These are phyloP conservation scores for Colossoma macropomum DNA, from an alignment of 2,113 vertebrate genomes.

Conservation along the genomic window DNA sequence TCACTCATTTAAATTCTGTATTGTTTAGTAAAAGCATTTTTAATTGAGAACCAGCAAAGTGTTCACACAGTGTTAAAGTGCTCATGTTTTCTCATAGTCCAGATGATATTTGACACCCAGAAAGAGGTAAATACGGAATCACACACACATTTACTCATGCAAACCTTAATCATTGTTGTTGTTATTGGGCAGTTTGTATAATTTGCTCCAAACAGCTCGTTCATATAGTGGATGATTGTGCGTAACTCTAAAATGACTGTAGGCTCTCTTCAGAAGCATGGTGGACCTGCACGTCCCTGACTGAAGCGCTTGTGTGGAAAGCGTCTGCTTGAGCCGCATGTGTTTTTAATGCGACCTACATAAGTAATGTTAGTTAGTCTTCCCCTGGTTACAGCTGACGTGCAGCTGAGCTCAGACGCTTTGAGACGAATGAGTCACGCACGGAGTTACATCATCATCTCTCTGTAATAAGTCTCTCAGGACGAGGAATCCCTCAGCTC, in stretches of 20 bases:
- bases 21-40: too few relatives aligned
- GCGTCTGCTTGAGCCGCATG: constrained; percentile 48
- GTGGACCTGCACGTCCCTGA: background rate
- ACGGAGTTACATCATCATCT: constrained; percentile 73
- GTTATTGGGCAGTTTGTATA: background rate
- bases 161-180: background rate
- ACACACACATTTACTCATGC: too few relatives aligned
- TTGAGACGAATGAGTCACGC: constrained; percentile 36
- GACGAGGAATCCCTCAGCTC: constrained; percentile 28
- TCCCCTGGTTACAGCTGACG: constrained; percentile 81
- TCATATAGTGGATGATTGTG: background rate
- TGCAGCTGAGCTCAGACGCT: constrained; percentile 59
- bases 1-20: too few relatives aligned
- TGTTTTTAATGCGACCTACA: constrained; percentile 80
- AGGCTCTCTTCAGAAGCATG: constrained; percentile 16
- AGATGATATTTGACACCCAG: too few relatives aligned
- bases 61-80: too few relatives aligned
- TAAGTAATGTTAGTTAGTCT: constrained; percentile 65
- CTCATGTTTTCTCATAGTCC: too few relatives aligned
- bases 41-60: too few relatives aligned
- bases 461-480: constrained; percentile 30
- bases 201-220: constrained; percentile 27
- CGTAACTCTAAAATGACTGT: background rate
- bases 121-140: too few relatives aligned
- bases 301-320: constrained; percentile 18